Conservation (phyloP, 1,140 invertebrate species). For the Mercenaria mercenaria region DNA sequence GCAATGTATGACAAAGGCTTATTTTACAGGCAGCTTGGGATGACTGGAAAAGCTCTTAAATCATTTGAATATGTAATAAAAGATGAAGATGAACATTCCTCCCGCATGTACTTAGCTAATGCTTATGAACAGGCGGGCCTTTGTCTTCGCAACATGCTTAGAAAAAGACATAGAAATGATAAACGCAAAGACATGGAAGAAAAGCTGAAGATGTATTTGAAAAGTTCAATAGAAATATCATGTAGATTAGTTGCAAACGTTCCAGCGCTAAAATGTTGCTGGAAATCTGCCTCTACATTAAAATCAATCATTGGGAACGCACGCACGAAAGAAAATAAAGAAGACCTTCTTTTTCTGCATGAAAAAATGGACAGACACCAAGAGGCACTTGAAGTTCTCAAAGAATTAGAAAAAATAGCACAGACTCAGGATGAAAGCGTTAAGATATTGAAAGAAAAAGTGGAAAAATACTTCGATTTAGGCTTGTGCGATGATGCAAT, state of each 20-base stretch:
- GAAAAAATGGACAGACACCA: too few relatives aligned
- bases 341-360: slow-evolving; percentile 1
- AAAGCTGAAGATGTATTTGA: slow-evolving; percentile 15
- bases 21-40: background rate
- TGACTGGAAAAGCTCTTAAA: background rate
- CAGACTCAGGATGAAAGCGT: too few relatives aligned
- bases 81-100: background rate
- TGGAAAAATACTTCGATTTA: too few relatives aligned
- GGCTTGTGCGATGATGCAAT: too few relatives aligned
- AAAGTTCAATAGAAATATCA: slow-evolving; percentile 6
- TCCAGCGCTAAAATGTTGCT: background rate
- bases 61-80: background rate
- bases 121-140: slow-evolving; percentile 2
- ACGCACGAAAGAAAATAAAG: background rate
- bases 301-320: background rate
- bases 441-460: too few relatives aligned
- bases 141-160: background rate
- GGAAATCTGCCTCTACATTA: slow-evolving; percentile 1
- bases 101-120: slow-evolving; percentile 7
- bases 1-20: slow-evolving; percentile 38
- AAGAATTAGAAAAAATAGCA: too few relatives aligned
- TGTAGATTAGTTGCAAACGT: slow-evolving; percentile 8
- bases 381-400: too few relatives aligned
- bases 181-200: background rate
- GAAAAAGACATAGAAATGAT: background rate